Base-by-base conservation (phyloP, 2,888 invertebrate genomes). In the Cheilosia scutellata region DNA sequence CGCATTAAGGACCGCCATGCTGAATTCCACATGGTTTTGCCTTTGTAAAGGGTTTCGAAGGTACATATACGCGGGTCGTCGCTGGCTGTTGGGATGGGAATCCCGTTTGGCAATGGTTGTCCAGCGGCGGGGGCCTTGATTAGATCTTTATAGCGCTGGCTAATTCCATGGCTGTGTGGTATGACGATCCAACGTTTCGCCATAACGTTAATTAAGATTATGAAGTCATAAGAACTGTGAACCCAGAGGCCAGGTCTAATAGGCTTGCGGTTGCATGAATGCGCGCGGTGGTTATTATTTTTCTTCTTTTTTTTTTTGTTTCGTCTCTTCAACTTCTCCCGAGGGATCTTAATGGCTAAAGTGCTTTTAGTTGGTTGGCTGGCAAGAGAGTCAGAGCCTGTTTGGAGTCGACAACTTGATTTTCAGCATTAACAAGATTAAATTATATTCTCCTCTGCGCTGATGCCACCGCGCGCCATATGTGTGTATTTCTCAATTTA, bases 341-440 rank as follows among this genome's bases (percentile, higher is more conserved):
- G 55, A 27, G 74, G 72, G 72, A 76, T 65, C 72, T 78, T 66
- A 83, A 82, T 82, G 77, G 82, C 71, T 76, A 80, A 66, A 82
- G 86, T 82, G 86, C 86, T 86, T 86, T 76, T 57, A 65, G 51
- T 42, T 44, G 60, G 47, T 62, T 63, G 70, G 65, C 16, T 9
- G 40, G 40, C 47, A 47, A 66, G 66, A 68, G 20, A 75, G 68
- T 62, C 79, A 62, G 29, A 80, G 84, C 82, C 86, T 80, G 86
- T 86, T 86, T 82, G 37, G 42, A 92, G 90, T 91, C 92, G 91
- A 91, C 91, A 91, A 91, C 91, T 91, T 92, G 91, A 91, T 91
- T 91, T 92, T 91, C 91, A 91, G 92, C 92, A 92, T 91, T 92
- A 91, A 91, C 92, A 91, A 91, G 91, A 92, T 92, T 91, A 92